Conservation (phyloP, 2,797 vertebrate species). For the Luscinia megarhynchos region DNA sequence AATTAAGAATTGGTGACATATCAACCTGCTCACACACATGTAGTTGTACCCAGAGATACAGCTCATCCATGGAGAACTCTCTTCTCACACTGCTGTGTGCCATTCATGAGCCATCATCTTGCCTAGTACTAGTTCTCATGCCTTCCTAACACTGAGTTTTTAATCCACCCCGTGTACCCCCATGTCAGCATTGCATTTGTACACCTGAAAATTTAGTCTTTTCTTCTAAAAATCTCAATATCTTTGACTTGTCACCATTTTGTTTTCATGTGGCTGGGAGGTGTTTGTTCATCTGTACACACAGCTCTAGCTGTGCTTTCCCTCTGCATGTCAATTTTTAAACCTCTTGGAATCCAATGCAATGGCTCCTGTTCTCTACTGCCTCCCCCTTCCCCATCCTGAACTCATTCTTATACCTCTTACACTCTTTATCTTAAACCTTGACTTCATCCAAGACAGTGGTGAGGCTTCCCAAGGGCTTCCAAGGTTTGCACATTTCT, state of each 20-base stretch:
- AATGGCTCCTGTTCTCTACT: neutral
- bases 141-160: neutral
- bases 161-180: rapidly evolving
- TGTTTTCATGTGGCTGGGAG: neutral
- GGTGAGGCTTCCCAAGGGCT: neutral
- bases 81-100: neutral
- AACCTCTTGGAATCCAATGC: neutral
- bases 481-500: neutral
- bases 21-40: neutral
- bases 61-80: neutral
- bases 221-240: neutral
- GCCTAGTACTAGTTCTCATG: neutral
- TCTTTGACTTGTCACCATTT: neutral
- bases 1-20: neutral
- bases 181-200: neutral
- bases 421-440: neutral
- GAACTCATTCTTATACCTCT: neutral
- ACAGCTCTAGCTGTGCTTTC: neutral
- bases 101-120: neutral
- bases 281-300: neutral
- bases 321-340: neutral
- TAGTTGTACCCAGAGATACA: neutral
- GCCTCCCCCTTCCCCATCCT: neutral
- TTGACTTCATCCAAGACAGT: neutral
- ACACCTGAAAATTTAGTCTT: neutral